Conservation (phyloP, 2,113 vertebrate genomes). For the Lepus europaeus region DNA sequence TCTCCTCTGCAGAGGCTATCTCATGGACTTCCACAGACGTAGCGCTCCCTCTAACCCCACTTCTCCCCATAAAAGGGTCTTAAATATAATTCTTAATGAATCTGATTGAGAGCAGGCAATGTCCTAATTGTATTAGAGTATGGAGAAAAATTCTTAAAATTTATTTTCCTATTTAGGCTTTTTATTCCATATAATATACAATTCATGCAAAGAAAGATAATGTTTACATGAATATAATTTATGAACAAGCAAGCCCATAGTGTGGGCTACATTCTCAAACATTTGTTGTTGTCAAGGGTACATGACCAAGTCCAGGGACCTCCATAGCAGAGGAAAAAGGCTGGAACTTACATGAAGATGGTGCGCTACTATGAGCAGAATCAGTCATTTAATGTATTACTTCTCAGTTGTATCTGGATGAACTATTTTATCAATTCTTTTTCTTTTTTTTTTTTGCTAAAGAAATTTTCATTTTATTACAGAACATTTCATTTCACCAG, state of each 20-base stretch:
- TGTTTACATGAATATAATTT: background rate
- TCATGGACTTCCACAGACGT: too few species aligned
- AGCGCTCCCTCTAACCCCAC: too few species aligned
- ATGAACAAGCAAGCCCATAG: background rate
- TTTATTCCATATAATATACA: background rate
- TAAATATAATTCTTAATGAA: background rate
- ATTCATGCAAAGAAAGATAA: background rate
- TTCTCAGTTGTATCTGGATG: background rate
- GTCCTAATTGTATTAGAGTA: background rate
- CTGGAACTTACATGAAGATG: background rate
- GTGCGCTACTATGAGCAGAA: background rate
- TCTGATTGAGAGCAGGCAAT: background rate
- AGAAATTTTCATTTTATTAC: too few species aligned
- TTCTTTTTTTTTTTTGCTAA: background rate
- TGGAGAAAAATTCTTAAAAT: slow-evolving; percentile 10
- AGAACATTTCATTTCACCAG: too few species aligned
- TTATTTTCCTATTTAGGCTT: background rate
- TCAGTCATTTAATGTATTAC: background rate
- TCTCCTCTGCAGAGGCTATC: too few species aligned
- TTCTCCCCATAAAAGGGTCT: background rate
- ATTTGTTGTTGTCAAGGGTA: background rate
- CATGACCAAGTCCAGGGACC: background rate
- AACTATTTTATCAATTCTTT: too few species aligned
- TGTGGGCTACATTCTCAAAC: background rate
- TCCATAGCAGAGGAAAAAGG: background rate